A percentile compares a stretch with the other conserved stretches of the same genome.
Evolutionary conservation across 2,888 invertebrate species (phyloP).

Genomic region (Tiphia femorata): DNA sequence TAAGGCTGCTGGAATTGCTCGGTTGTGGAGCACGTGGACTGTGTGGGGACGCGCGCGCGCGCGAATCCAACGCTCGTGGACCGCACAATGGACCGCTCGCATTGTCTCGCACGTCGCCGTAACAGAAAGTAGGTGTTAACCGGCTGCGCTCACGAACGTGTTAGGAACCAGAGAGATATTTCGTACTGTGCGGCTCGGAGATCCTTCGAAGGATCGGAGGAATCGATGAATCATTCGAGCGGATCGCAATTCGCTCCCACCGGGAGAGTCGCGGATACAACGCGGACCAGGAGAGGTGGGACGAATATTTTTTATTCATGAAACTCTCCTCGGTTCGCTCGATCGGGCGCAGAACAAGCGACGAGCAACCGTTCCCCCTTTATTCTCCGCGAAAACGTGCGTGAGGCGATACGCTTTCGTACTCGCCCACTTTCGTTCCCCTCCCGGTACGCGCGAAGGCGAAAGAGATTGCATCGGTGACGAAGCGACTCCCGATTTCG

Average conservation of each 20-base stretch:
- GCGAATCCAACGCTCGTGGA: conserved; percentile 20
- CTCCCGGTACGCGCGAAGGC: not conserved
- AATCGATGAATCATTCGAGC: not conserved
- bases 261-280: no score
- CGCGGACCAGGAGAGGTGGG: not conserved
- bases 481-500: conserved; percentile 26
- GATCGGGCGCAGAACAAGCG: no score
- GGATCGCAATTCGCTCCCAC: no score
- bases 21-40: conserved; percentile 42
- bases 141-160: conserved; percentile 25
- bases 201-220: not conserved
- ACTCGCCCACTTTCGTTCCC: not conserved
- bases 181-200: conserved; percentile 11
- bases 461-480: conserved; percentile 21
- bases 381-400: no score
- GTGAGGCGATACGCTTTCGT: not conserved
- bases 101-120: conserved; percentile 41
- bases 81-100: conserved; percentile 34
- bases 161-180: conserved; percentile 8
- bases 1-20: conserved; percentile 43
- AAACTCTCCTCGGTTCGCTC: no score
- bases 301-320: not conserved
- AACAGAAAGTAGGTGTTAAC: conserved; percentile 45
- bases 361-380: no score
- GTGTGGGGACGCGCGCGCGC: no score